These are phyloP conservation scores for Cremastinae sp. DNA, from an alignment of 2,888 invertebrate species.

Conservation along the genomic window DNA sequence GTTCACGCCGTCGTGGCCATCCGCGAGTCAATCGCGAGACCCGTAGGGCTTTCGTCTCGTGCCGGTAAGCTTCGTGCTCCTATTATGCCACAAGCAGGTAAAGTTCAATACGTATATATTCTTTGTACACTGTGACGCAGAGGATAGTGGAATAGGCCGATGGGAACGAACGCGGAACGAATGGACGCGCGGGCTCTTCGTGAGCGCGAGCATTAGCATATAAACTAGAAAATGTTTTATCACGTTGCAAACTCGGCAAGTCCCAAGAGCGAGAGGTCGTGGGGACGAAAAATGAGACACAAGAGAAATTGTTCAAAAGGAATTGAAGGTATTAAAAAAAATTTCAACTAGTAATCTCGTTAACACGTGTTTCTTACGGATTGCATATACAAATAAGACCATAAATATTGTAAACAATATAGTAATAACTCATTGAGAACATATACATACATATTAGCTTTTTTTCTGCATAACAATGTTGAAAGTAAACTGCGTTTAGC, in stretches of 20 bases:
- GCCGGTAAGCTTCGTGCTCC: slow-evolving; percentile 4
- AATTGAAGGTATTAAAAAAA: too few species aligned
- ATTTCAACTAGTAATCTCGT: too few species aligned
- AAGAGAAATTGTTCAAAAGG: slow-evolving; percentile 28
- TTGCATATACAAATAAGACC: too few species aligned
- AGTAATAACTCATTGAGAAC: too few species aligned
- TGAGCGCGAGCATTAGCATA: slow-evolving; percentile 64
- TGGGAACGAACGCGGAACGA: slow-evolving; percentile 48
- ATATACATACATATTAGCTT: too few species aligned
- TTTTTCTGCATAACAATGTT: too few species aligned
- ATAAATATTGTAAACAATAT: too few species aligned
- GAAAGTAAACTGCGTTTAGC: too few species aligned
- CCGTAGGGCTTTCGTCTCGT: slow-evolving; percentile 34
- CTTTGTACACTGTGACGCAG: background rate
- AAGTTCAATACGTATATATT: slow-evolving; percentile 26
- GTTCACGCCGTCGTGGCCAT: slow-evolving; percentile 47
- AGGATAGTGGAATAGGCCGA: slow-evolving; percentile 37
- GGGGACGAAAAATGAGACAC: slow-evolving; percentile 26
- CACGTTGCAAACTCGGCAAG: slow-evolving; percentile 55
- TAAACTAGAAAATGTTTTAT: slow-evolving; percentile 70
- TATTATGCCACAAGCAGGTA: background rate
- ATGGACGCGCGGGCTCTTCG: slow-evolving; percentile 46
- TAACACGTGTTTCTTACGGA: too few species aligned
- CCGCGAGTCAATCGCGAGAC: slow-evolving; percentile 42
- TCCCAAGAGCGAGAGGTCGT: slow-evolving; percentile 45